Evolutionary conservation across 2,888 invertebrate species (phyloP), one percentile per base, ranked within the genome.

Genomic region (Hoplodrina blanda): DNA sequence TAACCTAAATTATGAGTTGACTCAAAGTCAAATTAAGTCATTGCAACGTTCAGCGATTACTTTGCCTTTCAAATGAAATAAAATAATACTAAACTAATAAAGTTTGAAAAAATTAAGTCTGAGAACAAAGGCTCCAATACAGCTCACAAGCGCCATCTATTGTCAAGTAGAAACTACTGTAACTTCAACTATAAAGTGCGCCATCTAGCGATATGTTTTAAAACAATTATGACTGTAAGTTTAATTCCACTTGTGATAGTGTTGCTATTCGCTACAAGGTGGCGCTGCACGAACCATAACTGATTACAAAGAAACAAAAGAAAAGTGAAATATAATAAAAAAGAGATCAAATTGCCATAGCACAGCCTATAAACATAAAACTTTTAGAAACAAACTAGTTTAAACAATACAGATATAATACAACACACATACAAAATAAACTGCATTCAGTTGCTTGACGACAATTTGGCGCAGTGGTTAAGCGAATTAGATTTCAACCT

Each of bases 71-170:
- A n/a, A 37, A 20, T 15, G 17, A 4, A 15, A 65, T 50, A n/a
- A 66, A 66, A 13, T 41, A 13, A 41, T 41, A 11, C 13, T 11
- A 41, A 41, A 41, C 41, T 13, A 13, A 41, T 37, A 13, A 11
- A 41, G 11, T 2, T 25, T 25, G 13, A 1, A 5, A 19, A 37
- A 25, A 33, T 6, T 0, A 7, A 25, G 0, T 19, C 25, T 1
- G 19, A 72, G 50, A 50, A 69, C 6, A 15, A 46, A 7, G 44
- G 44, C 25, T 25, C 17, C 5, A 8, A 0, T 1, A 0, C 4
- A 0, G 25, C 3, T 25, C 11, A 15, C 60, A 25, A 78, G 44
- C 82, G 86, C 76, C 85, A 87, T 80, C 89, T 90, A 78, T 64
- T 50, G 67, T 44, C 52, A 59, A 87, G 68, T 83, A 78, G 81